Evolutionary conservation across 2,113 vertebrate genomes (phyloP), one percentile per base, ranked within the genome.

Genomic region (Lepus timidus): DNA sequence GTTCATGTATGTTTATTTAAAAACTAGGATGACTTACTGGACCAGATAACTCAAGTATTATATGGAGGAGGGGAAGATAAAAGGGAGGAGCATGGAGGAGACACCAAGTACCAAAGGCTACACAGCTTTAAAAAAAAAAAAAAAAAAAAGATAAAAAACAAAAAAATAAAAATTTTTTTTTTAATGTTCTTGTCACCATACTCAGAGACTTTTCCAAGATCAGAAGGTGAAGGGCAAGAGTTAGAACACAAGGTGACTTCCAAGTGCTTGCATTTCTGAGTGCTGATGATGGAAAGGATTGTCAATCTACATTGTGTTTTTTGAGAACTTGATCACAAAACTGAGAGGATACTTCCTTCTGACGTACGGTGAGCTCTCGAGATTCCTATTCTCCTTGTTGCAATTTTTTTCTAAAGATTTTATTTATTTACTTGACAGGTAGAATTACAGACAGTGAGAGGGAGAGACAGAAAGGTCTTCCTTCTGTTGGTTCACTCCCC

Each of bases 161-260:
- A n/a, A n/a, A n/a, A n/a, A n/a, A n/a, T n/a, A n/a, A n/a, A n/a
- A n/a, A n/a, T n/a, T n/a, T 58, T 44, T 44, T 51, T 51, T 89
- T 85, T 83, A 64, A 95, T 81, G 49, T 81, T 94, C 27, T 78
- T 78, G n/a, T 94, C 82, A 58, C 20, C n/a, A 91, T 6, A 78
- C 36, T 13, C 19, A 84, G 58, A 74, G 25, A 80, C 58, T 86
- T 88, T 61, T 79, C 31, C 58, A 85, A 67, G 85, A 61, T 73
- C 86, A 75, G 22, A 92, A 64, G n/a, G 83, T 85, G 25, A 95
- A 86, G 82, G 65, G 23, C 2, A 74, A 74, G 33, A 95, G 14
- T 10, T 68, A n/a, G n/a, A 91, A 70, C 13, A 74, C 29, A 85
- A 65, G 33, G 49, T 79, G 64, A 61, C 51, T 86, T 88, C 74